Base-by-base conservation (phyloP, 2,113 vertebrate genomes). In the Speoplatyrhinus poulsoni region DNA sequence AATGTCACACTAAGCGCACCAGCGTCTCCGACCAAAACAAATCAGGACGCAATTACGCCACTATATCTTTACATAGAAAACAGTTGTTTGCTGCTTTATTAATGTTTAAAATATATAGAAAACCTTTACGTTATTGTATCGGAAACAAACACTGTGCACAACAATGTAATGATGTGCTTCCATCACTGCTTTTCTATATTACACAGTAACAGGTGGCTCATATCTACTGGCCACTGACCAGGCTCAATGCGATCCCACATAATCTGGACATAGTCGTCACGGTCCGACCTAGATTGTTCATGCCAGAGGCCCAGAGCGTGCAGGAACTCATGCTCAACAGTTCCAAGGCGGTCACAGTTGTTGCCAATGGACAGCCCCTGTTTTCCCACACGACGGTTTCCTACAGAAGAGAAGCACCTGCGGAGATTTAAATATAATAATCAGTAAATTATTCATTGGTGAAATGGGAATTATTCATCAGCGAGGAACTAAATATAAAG, bases 271-370 rank as follows among this genome's bases (percentile, higher is more conserved):
- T 98, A 98, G 74, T 97, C 95, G 0, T 96, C 93, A 0, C 95
- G 85, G 68, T 98, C 96, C 0, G 93, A 88, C 16, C 96, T 89
- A 0, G 95, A 98, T 73, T 98, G 96, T 81, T 98, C 96, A 0
- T 98, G 96, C 95, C 94, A 96, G 82, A 98, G 95, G 3, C 96
- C 96, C 76, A 98, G 87, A 0, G 95, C 93, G 0, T 96, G 96
- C 41, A 98, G 92, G 70, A 98, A 95, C 78, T 98, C 96, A 0
- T 98, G 95, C 56, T 96, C 89, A 9, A 98, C 82, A 0, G 92
- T 96, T 2, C 71, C 95, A 0, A 95, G 91, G 0, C 65, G 74
- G 80, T 98, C 95, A 69, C 96, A 98, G 82, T 89, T 91, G 0
- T 0, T 0, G 9, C 95, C 96, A 0, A 98, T 95, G 67, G 96